Evolutionary conservation across 2,888 invertebrate genomes (phyloP).

Genomic region (Heliconius sara): DNA sequence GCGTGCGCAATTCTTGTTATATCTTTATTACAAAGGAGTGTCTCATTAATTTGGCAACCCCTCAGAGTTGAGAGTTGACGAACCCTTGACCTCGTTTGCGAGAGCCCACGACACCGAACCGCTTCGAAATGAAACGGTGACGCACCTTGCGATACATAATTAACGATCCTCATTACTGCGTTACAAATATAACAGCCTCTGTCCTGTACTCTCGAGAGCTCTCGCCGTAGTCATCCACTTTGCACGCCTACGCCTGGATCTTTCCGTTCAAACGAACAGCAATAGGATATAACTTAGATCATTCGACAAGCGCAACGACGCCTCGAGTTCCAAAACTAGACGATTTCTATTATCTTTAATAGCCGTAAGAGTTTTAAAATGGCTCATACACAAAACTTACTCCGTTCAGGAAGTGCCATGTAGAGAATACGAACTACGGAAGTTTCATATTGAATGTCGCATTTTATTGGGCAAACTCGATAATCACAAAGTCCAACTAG

Average conservation of each 20-base stretch:
- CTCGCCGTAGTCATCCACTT: slow-evolving; percentile 45
- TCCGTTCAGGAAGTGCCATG: slow-evolving; percentile 70
- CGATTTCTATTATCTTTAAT: slow-evolving; percentile 82
- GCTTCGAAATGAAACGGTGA: slow-evolving; percentile 74
- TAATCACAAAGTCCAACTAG: slow-evolving; percentile 62
- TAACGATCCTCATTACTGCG: slow-evolving; percentile 81
- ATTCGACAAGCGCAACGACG: slow-evolving; percentile 75
- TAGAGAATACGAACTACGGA: slow-evolving; percentile 64
- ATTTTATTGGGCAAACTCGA: slow-evolving; percentile 77
- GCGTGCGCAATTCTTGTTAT: slow-evolving; percentile 85
- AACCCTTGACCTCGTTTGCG: slow-evolving; percentile 82
- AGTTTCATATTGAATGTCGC: slow-evolving; percentile 76
- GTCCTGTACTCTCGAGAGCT: slow-evolving; percentile 46
- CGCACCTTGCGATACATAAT: slow-evolving; percentile 82
- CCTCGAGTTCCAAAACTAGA: slow-evolving; percentile 73
- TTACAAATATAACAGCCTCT: slow-evolving; percentile 63
- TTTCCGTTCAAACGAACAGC: slow-evolving; percentile 48
- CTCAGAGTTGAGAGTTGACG: slow-evolving; percentile 80
- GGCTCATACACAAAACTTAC: slow-evolving; percentile 78
- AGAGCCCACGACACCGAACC: slow-evolving; percentile 76
- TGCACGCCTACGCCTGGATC: slow-evolving; percentile 28
- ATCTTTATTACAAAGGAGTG: slow-evolving; percentile 85
- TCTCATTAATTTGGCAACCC: slow-evolving; percentile 85
- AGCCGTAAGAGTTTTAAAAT: slow-evolving; percentile 82
- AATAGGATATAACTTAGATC: slow-evolving; percentile 70